Conservation (phyloP, 2,888 invertebrate genomes). For the Melanchra persicariae region DNA sequence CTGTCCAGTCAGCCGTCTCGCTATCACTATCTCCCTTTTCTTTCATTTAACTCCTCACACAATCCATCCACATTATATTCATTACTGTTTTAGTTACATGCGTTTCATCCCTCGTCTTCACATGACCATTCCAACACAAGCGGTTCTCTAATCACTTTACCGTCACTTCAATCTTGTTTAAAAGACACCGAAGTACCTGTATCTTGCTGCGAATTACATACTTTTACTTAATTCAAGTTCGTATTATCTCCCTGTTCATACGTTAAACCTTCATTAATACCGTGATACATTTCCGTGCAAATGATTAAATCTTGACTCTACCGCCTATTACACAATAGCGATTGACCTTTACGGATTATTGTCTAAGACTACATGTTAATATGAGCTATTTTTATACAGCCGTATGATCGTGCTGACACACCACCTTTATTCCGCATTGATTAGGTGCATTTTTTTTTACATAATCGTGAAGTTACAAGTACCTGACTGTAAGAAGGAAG, state of each 20-base stretch:
- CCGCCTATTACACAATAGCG: constrained; percentile 59
- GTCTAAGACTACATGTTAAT: constrained; percentile 59
- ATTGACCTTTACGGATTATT: constrained; percentile 68
- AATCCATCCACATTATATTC: too few species aligned
- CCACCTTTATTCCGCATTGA: constrained; percentile 58
- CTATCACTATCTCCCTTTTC: too few species aligned
- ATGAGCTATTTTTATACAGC: constrained; percentile 53
- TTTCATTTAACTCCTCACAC: too few species aligned
- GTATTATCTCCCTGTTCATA: neutral
- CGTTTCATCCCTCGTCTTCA: too few species aligned
- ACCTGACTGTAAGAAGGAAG: constrained; percentile 46
- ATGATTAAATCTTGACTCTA: constrained; percentile 59
- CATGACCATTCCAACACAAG: too few species aligned
- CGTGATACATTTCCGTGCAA: constrained; percentile 55
- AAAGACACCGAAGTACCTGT: neutral
- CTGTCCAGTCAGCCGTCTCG: too few species aligned
- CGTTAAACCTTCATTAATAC: constrained; percentile 14
- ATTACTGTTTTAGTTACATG: too few species aligned
- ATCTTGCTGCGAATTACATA: neutral
- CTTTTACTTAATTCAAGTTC: neutral
- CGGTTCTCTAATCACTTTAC: too few species aligned
- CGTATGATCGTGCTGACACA: constrained; percentile 51
- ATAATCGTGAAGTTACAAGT: constrained; percentile 28
- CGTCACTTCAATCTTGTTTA: too few species aligned
- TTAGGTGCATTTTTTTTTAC: constrained; percentile 27